Evolutionary conservation across 2,888 invertebrate species (phyloP), one percentile per base, ranked within the genome.

Genomic region (Agelastica alni): DNA sequence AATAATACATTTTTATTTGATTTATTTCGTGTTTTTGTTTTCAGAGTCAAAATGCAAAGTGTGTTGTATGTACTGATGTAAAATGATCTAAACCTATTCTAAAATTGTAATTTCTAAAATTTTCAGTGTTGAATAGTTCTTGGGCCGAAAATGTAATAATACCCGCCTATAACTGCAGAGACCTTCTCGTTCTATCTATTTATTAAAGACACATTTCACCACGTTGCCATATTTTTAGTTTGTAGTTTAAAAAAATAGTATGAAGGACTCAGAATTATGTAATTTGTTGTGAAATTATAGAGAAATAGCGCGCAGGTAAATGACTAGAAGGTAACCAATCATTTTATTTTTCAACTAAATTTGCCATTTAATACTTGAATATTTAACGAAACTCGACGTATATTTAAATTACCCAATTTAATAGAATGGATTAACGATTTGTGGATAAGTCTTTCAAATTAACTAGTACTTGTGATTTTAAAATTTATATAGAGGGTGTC

Each of bases 81-180:
- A n/a, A n/a, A n/a, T n/a, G n/a, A n/a, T n/a, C n/a, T n/a, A n/a
- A n/a, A n/a, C n/a, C n/a, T n/a, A n/a, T n/a, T n/a, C n/a, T n/a
- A n/a, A n/a, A n/a, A n/a, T n/a, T n/a, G n/a, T n/a, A n/a, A n/a
- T n/a, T n/a, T n/a, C n/a, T n/a, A n/a, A n/a, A n/a, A n/a, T n/a
- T n/a, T n/a, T n/a, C n/a, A n/a, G n/a, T n/a, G n/a, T n/a, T n/a
- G n/a, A n/a, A n/a, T n/a, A 31, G 31, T 12, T n/a, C 10, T 43
- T 43, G 31, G 43, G 43, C 43, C 43, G 43, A 43, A 5, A 13
- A 43, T 43, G 17, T 43, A 43, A 31, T 43, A 43, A 31, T 43
- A 43, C 30, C 12, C 22, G 43, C 28, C 26, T 22, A 16, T 14
- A 26, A 42, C 10, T 42, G 22, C 22, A 28, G 42, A 28, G 42